phyloP scores from a whole-genome alignment of 2,113 vertebrate genomes.

The Sturnus vulgaris region DNA sequence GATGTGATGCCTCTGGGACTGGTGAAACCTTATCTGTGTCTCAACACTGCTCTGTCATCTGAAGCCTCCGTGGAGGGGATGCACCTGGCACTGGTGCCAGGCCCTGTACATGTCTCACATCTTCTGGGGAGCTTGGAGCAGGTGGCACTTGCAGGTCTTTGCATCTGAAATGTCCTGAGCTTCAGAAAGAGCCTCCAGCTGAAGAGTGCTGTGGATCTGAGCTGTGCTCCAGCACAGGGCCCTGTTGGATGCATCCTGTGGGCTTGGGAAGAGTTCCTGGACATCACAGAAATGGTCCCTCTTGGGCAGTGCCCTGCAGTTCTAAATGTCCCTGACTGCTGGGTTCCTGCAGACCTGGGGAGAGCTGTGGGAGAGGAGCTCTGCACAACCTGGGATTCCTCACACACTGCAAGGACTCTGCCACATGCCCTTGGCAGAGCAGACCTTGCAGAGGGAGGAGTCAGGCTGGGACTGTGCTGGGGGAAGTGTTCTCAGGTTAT shows the following conservation, averaged over 20 bases:
- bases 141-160: neutral
- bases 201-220: neutral
- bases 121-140: neutral
- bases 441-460: neutral
- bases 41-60: neutral
- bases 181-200: neutral
- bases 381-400: neutral
- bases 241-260: neutral
- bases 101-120: neutral
- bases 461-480: neutral
- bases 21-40: neutral
- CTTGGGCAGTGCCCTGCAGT: neutral
- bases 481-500: neutral
- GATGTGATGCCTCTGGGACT: neutral
- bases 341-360: neutral
- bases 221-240: neutral
- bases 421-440: accelerated
- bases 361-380: neutral
- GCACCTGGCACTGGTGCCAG: neutral
- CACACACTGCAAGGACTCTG: neutral
- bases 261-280: neutral
- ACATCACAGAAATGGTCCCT: neutral
- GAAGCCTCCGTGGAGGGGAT: neutral
- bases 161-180: neutral
- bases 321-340: neutral